These are phyloP conservation scores for Bubo bubo DNA, from an alignment of 2,113 vertebrate genomes.

Conservation along the genomic window DNA sequence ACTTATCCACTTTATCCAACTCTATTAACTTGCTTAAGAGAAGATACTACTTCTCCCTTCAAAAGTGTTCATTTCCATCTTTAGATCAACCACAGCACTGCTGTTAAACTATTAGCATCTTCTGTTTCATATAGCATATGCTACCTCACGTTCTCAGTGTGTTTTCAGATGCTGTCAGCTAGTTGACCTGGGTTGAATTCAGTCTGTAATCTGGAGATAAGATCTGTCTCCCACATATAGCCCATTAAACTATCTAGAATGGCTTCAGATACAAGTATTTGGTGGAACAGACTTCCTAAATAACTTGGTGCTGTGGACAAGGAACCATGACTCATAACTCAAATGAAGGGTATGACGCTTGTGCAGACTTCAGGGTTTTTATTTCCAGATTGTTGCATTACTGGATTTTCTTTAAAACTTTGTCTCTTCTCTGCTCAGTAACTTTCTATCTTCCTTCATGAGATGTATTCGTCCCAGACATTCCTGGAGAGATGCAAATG, in stretches of 20 bases:
- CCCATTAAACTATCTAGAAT: neutral
- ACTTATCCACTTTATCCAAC: rapidly evolving
- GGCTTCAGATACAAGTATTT: neutral
- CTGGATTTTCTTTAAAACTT: neutral
- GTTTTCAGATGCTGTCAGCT: neutral
- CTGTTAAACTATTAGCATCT: neutral
- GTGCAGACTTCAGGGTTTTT: neutral
- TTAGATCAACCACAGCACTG: neutral
- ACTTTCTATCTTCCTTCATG: neutral
- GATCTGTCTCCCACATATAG: neutral
- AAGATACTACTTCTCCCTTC: neutral
- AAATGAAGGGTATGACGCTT: rapidly evolving
- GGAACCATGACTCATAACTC: neutral
- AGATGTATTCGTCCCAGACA: neutral
- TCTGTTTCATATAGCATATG: neutral
- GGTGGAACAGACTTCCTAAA: neutral
- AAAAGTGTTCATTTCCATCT: neutral
- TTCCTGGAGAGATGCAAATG: neutral
- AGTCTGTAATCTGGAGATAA: neutral
- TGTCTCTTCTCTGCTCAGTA: neutral
- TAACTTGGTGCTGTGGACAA: neutral
- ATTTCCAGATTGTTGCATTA: neutral
- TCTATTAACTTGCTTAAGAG: neutral
- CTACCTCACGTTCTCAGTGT: neutral
- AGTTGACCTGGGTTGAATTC: neutral